Percentiles rank a stretch among this genome's conserved stretches.
These are phyloP conservation scores for Ageneiosus marmoratus DNA, from an alignment of 2,113 vertebrate species.

Conservation along the genomic window DNA sequence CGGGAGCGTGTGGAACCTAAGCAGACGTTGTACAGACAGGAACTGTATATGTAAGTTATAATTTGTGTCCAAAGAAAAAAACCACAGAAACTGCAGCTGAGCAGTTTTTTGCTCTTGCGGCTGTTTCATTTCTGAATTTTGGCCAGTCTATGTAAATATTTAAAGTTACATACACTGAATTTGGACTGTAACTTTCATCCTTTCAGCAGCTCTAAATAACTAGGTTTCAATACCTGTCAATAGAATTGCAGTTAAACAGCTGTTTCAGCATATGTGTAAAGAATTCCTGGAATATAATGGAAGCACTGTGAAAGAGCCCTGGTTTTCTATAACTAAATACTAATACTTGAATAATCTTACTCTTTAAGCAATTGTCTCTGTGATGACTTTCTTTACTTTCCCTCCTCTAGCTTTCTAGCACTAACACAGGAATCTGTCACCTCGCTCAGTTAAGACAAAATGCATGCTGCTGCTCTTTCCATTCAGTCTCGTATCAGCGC, in stretches of 20 bases:
- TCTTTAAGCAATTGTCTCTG: constrained; percentile 20
- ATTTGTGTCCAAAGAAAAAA: background rate
- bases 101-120: background rate
- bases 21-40: background rate
- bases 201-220: background rate
- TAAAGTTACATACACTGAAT: background rate
- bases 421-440: constrained; percentile 46
- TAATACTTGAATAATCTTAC: background rate
- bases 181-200: background rate
- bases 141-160: too few relatives aligned
- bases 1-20: background rate
- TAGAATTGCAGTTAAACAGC: background rate
- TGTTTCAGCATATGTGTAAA: background rate
- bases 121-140: constrained; percentile 12
- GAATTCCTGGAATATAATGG: background rate
- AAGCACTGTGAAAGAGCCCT: constrained; percentile 22
- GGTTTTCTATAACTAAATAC: background rate
- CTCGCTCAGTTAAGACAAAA: constrained; percentile 48
- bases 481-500: constrained; percentile 43
- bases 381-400: constrained; percentile 49
- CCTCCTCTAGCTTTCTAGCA: constrained; percentile 43
- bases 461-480: constrained; percentile 21
- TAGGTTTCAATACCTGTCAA: background rate
- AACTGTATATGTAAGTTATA: background rate
- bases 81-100: background rate